Percentiles rank a stretch among this genome's conserved stretches.
Conservation (phyloP, 2,797 vertebrate species). For the Phoebastria nigripes region DNA sequence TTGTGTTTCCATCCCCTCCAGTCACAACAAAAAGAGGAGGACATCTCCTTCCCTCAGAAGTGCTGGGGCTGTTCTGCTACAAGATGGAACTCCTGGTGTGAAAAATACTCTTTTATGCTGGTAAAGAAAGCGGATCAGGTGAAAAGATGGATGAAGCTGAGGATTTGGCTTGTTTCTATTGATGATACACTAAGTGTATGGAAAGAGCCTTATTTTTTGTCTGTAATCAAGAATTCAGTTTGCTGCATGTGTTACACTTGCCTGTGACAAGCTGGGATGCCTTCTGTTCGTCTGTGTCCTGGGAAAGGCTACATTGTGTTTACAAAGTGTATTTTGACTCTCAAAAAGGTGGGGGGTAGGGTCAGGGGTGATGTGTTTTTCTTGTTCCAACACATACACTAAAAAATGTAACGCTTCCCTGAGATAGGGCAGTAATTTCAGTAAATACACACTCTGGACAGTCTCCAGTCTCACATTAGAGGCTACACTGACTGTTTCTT, state of each 20-base stretch:
- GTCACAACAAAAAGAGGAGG: background rate
- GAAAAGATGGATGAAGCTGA: background rate
- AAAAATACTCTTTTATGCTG: background rate
- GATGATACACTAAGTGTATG: background rate
- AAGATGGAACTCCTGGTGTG: background rate
- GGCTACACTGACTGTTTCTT: background rate
- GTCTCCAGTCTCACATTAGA: background rate
- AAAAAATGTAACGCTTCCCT: background rate
- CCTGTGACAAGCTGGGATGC: background rate
- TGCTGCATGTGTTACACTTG: background rate
- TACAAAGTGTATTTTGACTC: background rate
- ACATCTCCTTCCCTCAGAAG: background rate
- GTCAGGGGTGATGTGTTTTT: background rate
- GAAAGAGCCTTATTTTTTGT: background rate
- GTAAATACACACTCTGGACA: background rate
- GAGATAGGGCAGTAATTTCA: background rate
- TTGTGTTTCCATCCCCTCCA: background rate
- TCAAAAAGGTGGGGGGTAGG: background rate
- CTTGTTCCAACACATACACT: background rate
- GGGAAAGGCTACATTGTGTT: background rate
- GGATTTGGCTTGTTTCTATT: background rate
- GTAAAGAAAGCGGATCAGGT: background rate
- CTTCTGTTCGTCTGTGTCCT: background rate
- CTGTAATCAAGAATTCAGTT: background rate
- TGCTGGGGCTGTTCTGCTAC: background rate